phyloP scores from a whole-genome alignment of 2,888 invertebrate genomes.

The Byasa hedistus region DNA sequence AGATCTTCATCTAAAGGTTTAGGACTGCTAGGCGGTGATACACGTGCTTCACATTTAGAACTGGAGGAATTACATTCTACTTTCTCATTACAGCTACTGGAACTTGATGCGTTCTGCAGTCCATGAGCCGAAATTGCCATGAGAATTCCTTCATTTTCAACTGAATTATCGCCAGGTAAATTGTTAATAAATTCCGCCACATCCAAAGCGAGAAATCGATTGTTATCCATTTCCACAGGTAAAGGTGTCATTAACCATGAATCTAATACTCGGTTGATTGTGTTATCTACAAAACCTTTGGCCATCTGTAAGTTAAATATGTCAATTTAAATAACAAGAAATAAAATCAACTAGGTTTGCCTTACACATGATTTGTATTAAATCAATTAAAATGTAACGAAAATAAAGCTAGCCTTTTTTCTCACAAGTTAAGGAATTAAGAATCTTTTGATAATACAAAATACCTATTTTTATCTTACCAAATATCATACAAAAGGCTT shows the following conservation, averaged over 20 bases:
- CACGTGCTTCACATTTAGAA: constrained; percentile 36
- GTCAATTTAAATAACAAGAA: neutral
- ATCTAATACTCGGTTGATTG: constrained; percentile 84
- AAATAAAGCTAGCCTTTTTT: too few relatives aligned
- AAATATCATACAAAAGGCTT: neutral
- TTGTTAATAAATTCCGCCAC: constrained; percentile 79
- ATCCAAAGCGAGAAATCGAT: constrained; percentile 60
- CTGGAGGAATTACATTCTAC: constrained; percentile 23
- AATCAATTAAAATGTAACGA: too few relatives aligned
- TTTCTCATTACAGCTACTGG: constrained; percentile 37
- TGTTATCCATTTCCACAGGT: constrained; percentile 58
- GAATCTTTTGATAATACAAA: too few relatives aligned
- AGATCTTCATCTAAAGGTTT: constrained; percentile 48
- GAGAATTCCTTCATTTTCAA: constrained; percentile 85
- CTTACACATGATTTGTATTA: too few relatives aligned
- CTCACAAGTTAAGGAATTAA: too few relatives aligned
- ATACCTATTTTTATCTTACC: too few relatives aligned
- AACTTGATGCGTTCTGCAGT: constrained; percentile 69
- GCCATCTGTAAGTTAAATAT: constrained; percentile 68
- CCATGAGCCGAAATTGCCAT: constrained; percentile 88
- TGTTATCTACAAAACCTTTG: constrained; percentile 84
- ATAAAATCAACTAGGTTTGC: too few relatives aligned
- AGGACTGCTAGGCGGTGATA: constrained; percentile 48
- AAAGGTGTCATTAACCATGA: constrained; percentile 77
- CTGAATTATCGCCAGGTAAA: constrained; percentile 76